These are phyloP conservation scores for Dicerorhinus sumatrensis DNA, from an alignment of 2,113 vertebrate species.

Conservation along the genomic window DNA sequence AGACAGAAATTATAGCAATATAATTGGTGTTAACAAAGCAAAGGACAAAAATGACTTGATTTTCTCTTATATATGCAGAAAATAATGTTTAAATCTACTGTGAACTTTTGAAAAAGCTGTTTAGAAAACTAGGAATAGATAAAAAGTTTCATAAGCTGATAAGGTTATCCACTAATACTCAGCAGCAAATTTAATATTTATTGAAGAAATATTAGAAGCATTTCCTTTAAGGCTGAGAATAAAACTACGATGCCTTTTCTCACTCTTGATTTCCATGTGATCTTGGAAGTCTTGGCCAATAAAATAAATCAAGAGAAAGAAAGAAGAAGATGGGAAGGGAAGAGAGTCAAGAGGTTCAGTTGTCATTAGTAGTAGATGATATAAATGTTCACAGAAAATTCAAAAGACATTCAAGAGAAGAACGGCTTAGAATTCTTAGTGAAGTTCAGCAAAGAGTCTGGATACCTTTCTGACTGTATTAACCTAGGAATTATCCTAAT, in stretches of 20 bases:
- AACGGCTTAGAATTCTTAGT: not conserved
- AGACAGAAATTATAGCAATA: not conserved
- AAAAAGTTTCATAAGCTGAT: not conserved
- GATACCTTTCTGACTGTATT: not conserved
- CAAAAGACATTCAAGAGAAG: not conserved
- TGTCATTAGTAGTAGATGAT: not conserved
- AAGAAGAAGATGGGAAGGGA: not conserved
- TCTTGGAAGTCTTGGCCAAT: not conserved
- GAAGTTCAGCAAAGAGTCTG: not conserved
- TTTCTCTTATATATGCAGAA: constrained; percentile 16
- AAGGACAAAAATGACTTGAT: not conserved
- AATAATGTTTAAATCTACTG: constrained; percentile 17
- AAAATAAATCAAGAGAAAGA: constrained; percentile 42
- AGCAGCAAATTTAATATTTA: constrained; percentile 29
- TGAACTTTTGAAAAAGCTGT: constrained; percentile 31
- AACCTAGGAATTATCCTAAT: not conserved
- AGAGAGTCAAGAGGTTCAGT: not conserved
- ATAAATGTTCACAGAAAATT: not conserved
- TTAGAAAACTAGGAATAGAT: constrained; percentile 29
- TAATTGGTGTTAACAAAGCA: not conserved
- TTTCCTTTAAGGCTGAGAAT: constrained; percentile 14
- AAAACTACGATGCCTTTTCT: constrained; percentile 13
- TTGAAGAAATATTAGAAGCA: constrained; percentile 20
- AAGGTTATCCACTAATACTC: not conserved
- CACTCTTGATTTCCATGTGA: not conserved